phyloP scores from a whole-genome alignment of 2,797 vertebrate genomes.

The Florisuga fusca region DNA sequence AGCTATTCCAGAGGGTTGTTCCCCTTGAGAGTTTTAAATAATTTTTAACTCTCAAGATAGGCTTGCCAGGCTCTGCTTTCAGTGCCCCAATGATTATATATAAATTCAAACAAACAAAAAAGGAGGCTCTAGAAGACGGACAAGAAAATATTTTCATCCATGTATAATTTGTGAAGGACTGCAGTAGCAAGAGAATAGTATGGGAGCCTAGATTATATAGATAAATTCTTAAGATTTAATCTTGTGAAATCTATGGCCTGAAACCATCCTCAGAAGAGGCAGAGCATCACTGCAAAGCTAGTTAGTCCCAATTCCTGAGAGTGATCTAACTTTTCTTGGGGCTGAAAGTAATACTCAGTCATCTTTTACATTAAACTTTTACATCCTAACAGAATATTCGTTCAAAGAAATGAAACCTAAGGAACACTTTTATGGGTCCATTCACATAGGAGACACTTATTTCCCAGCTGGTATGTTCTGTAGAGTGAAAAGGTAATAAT shows the following conservation, averaged over 20 bases:
- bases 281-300: neutral
- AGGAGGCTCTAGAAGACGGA: neutral
- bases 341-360: neutral
- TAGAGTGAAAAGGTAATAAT: slow-evolving; percentile 31
- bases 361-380: slow-evolving; percentile 23
- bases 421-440: neutral
- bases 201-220: slow-evolving; percentile 26
- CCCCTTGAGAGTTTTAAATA: neutral
- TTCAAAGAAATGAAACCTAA: slow-evolving; percentile 41
- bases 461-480: slow-evolving; percentile 52
- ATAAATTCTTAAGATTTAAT: slow-evolving; percentile 60
- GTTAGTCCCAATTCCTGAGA: slow-evolving; percentile 14
- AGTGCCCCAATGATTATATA: neutral
- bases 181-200: neutral
- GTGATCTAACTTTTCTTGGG: slow-evolving; percentile 21
- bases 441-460: slow-evolving; percentile 27
- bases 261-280: neutral
- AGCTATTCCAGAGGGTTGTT: neutral
- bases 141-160: neutral
- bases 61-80: neutral
- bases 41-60: neutral
- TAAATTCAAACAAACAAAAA: neutral
- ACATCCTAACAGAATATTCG: slow-evolving; percentile 13
- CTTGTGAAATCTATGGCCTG: slow-evolving; percentile 29
- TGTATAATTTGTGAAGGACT: neutral